These are phyloP conservation scores for Leontopithecus rosalia DNA, from an alignment of 2,797 vertebrate genomes.

Conservation along the genomic window DNA sequence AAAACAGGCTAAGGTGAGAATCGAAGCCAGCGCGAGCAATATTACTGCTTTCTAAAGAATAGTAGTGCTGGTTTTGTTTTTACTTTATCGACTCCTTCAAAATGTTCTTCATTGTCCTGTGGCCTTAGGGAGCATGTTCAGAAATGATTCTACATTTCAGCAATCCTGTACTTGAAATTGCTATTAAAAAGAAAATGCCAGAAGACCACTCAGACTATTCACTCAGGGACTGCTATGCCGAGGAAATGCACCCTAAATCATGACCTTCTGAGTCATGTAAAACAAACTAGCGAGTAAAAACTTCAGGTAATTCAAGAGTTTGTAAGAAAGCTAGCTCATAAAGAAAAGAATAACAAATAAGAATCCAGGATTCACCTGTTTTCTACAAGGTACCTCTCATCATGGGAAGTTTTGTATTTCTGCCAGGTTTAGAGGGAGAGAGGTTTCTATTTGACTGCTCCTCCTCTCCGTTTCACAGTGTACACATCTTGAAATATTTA, in stretches of 20 bases:
- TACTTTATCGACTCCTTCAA: constrained; percentile 27
- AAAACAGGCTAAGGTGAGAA: neutral
- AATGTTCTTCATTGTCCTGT: constrained; percentile 26
- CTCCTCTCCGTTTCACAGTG: neutral
- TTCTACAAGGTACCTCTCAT: neutral
- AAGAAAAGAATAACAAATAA: neutral
- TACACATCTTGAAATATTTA: constrained; percentile 8
- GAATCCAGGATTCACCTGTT: neutral
- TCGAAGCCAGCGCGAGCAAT: fast-evolving
- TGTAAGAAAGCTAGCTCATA: neutral
- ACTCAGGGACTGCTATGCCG: neutral
- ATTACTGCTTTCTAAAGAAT: neutral
- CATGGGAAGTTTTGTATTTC: neutral
- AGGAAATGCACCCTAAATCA: neutral
- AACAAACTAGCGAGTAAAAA: neutral
- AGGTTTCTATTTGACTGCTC: neutral
- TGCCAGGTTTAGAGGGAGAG: neutral
- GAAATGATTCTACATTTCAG: constrained; percentile 57
- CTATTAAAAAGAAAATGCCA: constrained; percentile 59
- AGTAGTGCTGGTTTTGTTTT: neutral
- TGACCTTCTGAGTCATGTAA: constrained; percentile 15
- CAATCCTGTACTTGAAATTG: constrained; percentile 59
- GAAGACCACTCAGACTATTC: neutral
- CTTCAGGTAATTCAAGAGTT: neutral
- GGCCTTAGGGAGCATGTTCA: constrained; percentile 52